A percentile compares a stretch with the other conserved stretches of the same genome.
phyloP scores from a whole-genome alignment of 2,113 vertebrate species.

The Bucco capensis region DNA sequence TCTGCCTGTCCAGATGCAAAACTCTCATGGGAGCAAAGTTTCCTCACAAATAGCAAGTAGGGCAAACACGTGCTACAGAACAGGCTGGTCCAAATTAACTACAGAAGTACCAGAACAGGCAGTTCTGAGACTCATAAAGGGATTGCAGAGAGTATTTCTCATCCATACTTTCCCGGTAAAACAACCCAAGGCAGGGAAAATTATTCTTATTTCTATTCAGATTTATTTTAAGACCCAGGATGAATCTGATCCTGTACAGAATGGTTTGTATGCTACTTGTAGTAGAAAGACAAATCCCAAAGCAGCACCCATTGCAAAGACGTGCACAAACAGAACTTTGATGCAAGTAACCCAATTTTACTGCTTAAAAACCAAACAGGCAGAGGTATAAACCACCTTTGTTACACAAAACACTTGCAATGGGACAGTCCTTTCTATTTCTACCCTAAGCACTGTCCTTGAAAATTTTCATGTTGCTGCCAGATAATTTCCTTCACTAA shows the following conservation, averaged over 20 bases:
- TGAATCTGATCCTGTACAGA: background rate
- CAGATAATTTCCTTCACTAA: constrained; percentile 10
- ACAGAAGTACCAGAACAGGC: background rate
- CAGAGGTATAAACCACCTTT: background rate
- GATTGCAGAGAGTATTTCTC: background rate
- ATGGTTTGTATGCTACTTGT: background rate
- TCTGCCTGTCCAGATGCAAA: background rate
- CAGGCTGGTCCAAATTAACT: background rate
- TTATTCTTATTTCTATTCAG: background rate
- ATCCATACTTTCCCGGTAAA: background rate
- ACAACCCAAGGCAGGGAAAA: background rate
- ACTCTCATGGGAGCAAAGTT: background rate
- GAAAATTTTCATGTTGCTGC: background rate
- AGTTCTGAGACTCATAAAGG: background rate
- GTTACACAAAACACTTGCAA: background rate
- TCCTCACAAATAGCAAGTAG: background rate
- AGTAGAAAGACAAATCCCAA: background rate
- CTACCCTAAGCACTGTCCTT: background rate
- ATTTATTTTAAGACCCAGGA: background rate
- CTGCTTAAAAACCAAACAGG: background rate
- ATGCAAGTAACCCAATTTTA: background rate
- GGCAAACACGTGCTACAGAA: background rate
- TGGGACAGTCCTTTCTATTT: background rate
- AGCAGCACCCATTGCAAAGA: background rate
- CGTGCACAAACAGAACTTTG: background rate